These are phyloP conservation scores for Dioctria linearis DNA, from an alignment of 2,888 invertebrate genomes.

Conservation along the genomic window DNA sequence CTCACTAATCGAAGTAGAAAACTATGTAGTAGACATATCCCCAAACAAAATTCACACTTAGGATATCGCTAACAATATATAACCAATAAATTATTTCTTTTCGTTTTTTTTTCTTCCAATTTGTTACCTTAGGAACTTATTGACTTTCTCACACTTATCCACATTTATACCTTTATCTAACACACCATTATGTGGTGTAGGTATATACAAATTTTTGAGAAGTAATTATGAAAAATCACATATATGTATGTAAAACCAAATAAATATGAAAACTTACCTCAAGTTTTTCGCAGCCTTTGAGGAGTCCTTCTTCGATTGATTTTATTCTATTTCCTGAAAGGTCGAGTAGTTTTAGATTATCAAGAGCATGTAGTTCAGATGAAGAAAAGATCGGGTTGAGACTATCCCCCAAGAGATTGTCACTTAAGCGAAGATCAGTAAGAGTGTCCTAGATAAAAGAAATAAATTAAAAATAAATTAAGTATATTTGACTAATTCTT, in stretches of 20 bases:
- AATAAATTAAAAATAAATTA: neutral
- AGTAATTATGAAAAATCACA: no score
- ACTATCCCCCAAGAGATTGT: conserved; percentile 91
- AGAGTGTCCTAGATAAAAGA: conserved; percentile 73
- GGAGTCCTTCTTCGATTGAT: conserved; percentile 87
- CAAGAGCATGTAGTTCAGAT: conserved; percentile 85
- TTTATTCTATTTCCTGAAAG: conserved; percentile 86
- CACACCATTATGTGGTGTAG: no score
- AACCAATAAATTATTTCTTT: no score
- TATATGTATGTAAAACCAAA: neutral
- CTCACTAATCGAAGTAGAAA: no score
- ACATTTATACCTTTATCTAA: no score
- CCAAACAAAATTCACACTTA: no score
- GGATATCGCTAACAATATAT: no score
- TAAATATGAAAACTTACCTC: conserved; percentile 72
- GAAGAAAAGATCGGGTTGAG: conserved; percentile 92
- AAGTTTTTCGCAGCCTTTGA: conserved; percentile 85
- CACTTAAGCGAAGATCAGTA: conserved; percentile 80
- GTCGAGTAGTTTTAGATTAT: conserved; percentile 81
- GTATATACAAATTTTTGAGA: no score
- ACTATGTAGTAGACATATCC: no score
- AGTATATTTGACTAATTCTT: neutral
- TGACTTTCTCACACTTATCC: no score
- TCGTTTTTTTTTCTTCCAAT: no score
- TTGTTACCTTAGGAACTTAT: no score